Evolutionary conservation across 2,888 invertebrate genomes (phyloP), one percentile per base, ranked within the genome.

Genomic region (Ecliptopera silaceata): DNA sequence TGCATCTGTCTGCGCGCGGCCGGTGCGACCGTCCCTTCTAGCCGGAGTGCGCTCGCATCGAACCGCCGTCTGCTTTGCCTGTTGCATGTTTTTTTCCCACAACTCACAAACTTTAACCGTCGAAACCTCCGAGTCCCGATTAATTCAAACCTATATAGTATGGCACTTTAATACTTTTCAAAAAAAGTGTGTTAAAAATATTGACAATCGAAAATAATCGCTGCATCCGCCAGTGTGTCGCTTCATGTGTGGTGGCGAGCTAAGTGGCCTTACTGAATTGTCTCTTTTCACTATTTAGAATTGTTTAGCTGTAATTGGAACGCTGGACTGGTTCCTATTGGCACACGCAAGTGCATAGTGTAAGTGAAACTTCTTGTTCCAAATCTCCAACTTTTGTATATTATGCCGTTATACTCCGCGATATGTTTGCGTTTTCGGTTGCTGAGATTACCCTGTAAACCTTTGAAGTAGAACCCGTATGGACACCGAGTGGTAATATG

Each of bases 351-450:
- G 90, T 91, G 91, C 91, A 86, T 85, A 86, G 84, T 85, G 82
- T 88, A 89, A 90, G 86, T 88, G 84, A 89, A 84, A 91, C 91
- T 91, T 92, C 91, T 90, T 92, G 92, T 92, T 91, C 92, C 91
- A 92, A 92, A 91, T 91, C 91, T 91, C 91, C 90, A 87, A 86
- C 84, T 86, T 83, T 82, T 86, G 87, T 85, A 84, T 86, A 83
- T 86, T 86, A 83, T 86, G 85, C 87, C 85, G 88, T 86, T 80
- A 84, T 74, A 81, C 75, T 81, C 73, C 84, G 86, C 84, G 88
- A 85, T 75, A 78, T 82, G 86, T 86, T 86, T 88, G 89, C 88
- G 89, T 86, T 87, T 88, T 88, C 85, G 84, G 86, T 87, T 86
- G 86, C 77, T 86, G 82, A 86, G 72, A 82, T 61, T 68, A 74